These are phyloP conservation scores for Echinarachnius parma DNA, from an alignment of 53 echinoderm and acorn worm species.

Conservation along the genomic window DNA sequence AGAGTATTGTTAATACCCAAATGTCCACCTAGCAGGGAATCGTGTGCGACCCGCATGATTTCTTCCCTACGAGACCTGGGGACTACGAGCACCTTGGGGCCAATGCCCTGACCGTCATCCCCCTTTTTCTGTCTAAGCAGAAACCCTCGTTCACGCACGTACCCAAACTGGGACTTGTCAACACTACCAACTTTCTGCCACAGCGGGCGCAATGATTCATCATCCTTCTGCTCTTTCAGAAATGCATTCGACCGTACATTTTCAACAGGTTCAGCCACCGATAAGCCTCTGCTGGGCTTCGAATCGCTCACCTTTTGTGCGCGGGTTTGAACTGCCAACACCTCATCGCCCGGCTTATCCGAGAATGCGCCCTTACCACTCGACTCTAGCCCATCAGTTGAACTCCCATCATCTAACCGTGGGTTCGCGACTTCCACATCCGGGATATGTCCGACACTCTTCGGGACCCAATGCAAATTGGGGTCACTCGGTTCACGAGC, in stretches of 20 bases:
- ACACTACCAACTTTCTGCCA: conserved; percentile 9
- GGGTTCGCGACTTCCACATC: neutral
- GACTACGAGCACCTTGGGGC: neutral
- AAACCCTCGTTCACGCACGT: neutral
- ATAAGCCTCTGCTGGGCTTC: conserved; percentile 11
- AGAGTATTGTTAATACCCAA: conserved; percentile 23
- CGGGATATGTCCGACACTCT: neutral
- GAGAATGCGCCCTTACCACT: neutral
- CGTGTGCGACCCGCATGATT: neutral
- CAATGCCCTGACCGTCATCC: neutral
- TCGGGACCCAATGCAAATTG: conserved; percentile 17
- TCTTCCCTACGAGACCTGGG: conserved; percentile 7
- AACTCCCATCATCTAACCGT: neutral
- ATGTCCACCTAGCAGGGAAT: neutral
- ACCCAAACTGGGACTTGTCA: neutral
- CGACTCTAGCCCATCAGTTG: neutral
- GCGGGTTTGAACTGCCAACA: conserved; percentile 5
- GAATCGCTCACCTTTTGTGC: neutral
- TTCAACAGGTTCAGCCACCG: conserved; percentile 8
- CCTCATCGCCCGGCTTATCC: neutral
- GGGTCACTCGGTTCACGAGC: conserved; percentile 38
- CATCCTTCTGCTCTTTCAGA: conserved; percentile 13
- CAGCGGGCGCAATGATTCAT: neutral
- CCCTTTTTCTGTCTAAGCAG: neutral
- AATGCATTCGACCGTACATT: neutral